phyloP scores from a whole-genome alignment of 2,888 invertebrate genomes.

The Pilophorus perplexus region DNA sequence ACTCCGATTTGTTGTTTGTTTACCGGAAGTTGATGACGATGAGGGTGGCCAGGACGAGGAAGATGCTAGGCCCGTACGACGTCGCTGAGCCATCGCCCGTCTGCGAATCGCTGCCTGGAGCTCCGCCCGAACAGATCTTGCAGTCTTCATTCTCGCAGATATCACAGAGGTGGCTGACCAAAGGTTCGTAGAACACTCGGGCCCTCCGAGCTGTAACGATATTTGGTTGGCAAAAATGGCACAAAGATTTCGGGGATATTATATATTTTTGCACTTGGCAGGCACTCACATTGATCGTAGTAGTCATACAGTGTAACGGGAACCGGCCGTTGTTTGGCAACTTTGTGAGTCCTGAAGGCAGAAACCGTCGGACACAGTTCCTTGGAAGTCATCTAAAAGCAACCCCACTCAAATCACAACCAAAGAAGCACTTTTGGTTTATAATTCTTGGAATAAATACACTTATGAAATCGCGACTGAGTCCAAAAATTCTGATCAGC shows the following conservation, averaged over 20 bases:
- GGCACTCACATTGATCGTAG: conserved; percentile 79
- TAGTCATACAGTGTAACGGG: conserved; percentile 84
- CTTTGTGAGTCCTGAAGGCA: conserved; percentile 77
- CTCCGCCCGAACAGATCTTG: conserved; percentile 54
- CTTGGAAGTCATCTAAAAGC: conserved; percentile 54
- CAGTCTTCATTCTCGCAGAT: conserved; percentile 73
- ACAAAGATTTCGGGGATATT: too few relatives aligned
- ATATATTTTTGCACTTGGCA: too few relatives aligned
- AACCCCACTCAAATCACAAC: background rate
- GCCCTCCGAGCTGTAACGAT: conserved; percentile 78
- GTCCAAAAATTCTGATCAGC: too few relatives aligned
- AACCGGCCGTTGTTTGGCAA: conserved; percentile 81
- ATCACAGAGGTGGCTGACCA: conserved; percentile 71
- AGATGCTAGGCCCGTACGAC: conserved; percentile 4
- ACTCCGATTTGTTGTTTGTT: too few relatives aligned
- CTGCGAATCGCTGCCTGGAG: conserved; percentile 6
- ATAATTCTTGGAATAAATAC: too few relatives aligned
- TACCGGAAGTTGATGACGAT: background rate
- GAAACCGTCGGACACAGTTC: conserved; percentile 82
- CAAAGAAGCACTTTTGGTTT: too few relatives aligned
- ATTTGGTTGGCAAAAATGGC: too few relatives aligned
- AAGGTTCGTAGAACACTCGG: conserved; percentile 75
- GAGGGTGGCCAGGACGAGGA: background rate
- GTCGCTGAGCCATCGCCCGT: background rate
- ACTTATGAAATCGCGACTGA: too few relatives aligned